Conservation (phyloP, 2,888 invertebrate species). For the Chesias legatella region DNA sequence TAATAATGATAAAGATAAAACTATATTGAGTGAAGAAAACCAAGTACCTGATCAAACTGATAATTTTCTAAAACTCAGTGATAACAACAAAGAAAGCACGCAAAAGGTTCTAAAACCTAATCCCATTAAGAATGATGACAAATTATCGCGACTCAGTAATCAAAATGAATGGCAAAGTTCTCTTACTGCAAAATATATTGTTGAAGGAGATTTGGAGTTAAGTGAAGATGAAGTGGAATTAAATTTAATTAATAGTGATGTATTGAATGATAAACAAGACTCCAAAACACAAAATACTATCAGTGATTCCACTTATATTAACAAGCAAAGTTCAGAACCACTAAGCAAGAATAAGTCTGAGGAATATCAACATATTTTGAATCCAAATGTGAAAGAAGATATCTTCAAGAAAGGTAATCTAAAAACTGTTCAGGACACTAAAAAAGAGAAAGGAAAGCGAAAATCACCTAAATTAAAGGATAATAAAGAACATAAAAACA, state of each 20-base stretch:
- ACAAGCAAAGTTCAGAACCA: slow-evolving; percentile 1
- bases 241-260: neutral
- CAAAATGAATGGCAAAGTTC: slow-evolving; percentile 10
- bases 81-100: slow-evolving; percentile 1
- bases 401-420: slow-evolving; percentile 4
- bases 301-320: slow-evolving; percentile 1
- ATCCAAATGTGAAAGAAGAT: neutral
- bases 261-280: neutral
- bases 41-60: slow-evolving; percentile 2
- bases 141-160: neutral
- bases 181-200: slow-evolving; percentile 35
- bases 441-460: slow-evolving; percentile 40
- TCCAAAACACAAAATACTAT: neutral
- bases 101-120: neutral
- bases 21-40: slow-evolving; percentile 6
- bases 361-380: neutral
- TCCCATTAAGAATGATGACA: neutral
- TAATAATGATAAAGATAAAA: slow-evolving; percentile 8
- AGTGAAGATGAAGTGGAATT: slow-evolving; percentile 51
- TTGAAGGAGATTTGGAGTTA: slow-evolving; percentile 63
- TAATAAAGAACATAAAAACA: slow-evolving; percentile 29
- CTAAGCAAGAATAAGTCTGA: neutral
- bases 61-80: neutral
- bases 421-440: slow-evolving; percentile 20
- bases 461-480: slow-evolving; percentile 35